Evolutionary conservation across 2,888 invertebrate species (phyloP).

Genomic region (Lissonota sp.): DNA sequence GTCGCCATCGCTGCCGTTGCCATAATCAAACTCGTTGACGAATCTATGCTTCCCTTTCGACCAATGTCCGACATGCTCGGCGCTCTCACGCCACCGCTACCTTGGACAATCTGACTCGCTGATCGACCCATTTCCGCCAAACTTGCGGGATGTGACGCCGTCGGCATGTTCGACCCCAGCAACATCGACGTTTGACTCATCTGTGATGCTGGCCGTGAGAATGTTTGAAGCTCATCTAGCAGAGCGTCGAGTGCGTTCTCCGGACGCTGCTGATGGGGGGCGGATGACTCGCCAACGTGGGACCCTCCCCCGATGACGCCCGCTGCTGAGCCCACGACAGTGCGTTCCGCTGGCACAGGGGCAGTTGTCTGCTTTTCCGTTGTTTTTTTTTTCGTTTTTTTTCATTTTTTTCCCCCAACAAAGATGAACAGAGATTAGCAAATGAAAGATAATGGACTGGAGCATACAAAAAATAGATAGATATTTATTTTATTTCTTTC

Average conservation of each 20-base stretch:
- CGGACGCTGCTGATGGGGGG: constrained; percentile 88
- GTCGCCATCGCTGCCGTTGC: constrained; percentile 63
- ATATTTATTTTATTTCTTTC: constrained; percentile 12
- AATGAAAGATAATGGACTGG: not conserved
- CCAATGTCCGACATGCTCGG: constrained; percentile 85
- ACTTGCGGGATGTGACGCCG: constrained; percentile 37
- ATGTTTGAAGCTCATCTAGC: constrained; percentile 96
- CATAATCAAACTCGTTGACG: constrained; percentile 82
- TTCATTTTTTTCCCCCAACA: constrained; percentile 31
- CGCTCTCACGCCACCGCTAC: constrained; percentile 69
- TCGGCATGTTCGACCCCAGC: constrained; percentile 60
- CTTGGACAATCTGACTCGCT: constrained; percentile 67
- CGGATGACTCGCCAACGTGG: constrained; percentile 85
- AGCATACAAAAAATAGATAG: constrained; percentile 13
- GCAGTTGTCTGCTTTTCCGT: constrained; percentile 83
- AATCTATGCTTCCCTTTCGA: constrained; percentile 86
- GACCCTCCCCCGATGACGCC: constrained; percentile 87
- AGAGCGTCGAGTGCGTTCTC: constrained; percentile 99
- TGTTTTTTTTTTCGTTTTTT: constrained; percentile 72
- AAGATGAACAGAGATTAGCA: constrained; percentile 38
- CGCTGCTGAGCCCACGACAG: constrained; percentile 86
- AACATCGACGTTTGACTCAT: constrained; percentile 77
- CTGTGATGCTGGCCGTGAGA: constrained; percentile 89
- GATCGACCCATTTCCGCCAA: constrained; percentile 68
- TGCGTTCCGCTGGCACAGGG: constrained; percentile 86